Evolutionary conservation across 2,797 vertebrate genomes (phyloP).

Genomic region (Silurus aristotelis): DNA sequence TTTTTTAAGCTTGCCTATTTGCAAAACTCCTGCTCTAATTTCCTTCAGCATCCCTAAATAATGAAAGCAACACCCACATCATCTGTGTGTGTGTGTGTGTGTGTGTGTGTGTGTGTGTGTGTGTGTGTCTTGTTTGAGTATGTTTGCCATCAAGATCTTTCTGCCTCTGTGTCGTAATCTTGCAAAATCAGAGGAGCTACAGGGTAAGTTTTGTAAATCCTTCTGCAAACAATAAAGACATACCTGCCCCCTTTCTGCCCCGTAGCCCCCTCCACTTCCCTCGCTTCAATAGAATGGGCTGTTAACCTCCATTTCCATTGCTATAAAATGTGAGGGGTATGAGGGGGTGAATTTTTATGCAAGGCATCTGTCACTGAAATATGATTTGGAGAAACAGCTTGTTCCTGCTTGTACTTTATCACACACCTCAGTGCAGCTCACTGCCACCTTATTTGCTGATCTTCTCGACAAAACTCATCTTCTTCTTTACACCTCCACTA

Average conservation of each 20-base stretch:
- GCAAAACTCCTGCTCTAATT: not conserved
- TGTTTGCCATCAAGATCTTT: not conserved
- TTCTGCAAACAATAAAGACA: not conserved
- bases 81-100: not conserved
- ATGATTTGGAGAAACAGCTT: not conserved
- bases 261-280: not conserved
- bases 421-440: not conserved
- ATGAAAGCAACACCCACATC: not conserved
- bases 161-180: not conserved
- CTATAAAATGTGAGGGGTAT: not conserved
- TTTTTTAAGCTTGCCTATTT: not conserved
- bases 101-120: not conserved
- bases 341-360: not conserved
- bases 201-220: not conserved
- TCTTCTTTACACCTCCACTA: not conserved
- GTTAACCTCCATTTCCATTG: not conserved
- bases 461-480: not conserved
- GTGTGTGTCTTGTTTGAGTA: not conserved
- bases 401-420: slow-evolving; percentile 9
- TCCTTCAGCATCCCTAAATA: not conserved
- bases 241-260: too few species aligned
- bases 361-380: not conserved
- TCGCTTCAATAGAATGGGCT: too few species aligned
- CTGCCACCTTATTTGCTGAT: not conserved
- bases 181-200: not conserved